Evolutionary conservation across 2,113 vertebrate species (phyloP).

Genomic region (Lagenorhynchus albirostris): DNA sequence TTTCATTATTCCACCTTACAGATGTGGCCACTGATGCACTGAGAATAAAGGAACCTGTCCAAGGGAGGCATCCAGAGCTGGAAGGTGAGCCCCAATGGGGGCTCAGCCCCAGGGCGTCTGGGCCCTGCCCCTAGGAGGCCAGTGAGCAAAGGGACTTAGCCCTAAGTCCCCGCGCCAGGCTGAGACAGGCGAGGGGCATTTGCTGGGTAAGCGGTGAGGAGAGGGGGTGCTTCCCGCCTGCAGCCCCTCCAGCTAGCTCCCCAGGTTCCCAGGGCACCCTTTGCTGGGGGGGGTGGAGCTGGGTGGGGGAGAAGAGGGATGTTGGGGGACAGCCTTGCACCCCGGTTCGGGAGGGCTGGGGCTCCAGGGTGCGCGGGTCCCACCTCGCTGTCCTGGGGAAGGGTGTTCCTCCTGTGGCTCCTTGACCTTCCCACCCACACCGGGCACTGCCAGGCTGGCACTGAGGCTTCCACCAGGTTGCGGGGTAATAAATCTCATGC

Average conservation of each 20-base stretch:
- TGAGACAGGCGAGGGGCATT: rapidly evolving
- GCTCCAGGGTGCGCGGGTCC: too few species aligned
- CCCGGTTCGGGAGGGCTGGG: background rate
- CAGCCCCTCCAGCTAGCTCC: background rate
- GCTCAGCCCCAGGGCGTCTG: background rate
- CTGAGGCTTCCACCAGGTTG: background rate
- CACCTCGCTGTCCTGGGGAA: background rate
- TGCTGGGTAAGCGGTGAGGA: background rate
- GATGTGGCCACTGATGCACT: background rate
- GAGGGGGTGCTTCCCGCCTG: background rate
- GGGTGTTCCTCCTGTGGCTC: background rate
- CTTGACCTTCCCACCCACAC: background rate
- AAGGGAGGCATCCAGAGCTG: background rate
- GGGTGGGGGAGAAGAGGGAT: background rate
- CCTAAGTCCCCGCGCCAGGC: background rate
- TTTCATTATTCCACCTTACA: background rate
- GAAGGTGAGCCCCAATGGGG: background rate
- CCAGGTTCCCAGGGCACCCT: background rate
- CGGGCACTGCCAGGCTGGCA: background rate
- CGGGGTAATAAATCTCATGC: background rate
- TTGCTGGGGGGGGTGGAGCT: background rate
- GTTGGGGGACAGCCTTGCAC: background rate
- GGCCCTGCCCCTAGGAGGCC: background rate
- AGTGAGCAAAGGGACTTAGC: background rate
- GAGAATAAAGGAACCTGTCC: background rate